Percentiles rank a stretch among this genome's conserved stretches.
These are phyloP conservation scores for Tyria jacobaeae DNA, from an alignment of 2,888 invertebrate genomes.

Conservation along the genomic window DNA sequence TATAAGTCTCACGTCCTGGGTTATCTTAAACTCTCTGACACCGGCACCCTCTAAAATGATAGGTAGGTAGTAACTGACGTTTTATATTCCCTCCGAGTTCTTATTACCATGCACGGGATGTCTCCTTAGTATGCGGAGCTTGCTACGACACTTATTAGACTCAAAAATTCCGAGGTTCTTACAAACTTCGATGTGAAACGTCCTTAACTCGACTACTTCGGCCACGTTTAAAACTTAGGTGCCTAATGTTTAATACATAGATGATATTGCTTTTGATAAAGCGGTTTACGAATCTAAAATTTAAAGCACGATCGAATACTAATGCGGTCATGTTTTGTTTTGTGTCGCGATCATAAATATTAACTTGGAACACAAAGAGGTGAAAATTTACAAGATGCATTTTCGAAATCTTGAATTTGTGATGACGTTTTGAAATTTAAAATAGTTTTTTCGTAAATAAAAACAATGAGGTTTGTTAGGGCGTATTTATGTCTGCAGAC, in stretches of 20 bases:
- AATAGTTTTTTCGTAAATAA: not conserved
- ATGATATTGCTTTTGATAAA: conserved; percentile 85
- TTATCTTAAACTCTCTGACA: conserved; percentile 70
- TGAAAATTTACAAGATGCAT: conserved; percentile 60
- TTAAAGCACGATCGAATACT: conserved; percentile 83
- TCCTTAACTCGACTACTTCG: conserved; percentile 55
- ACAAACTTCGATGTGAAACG: conserved; percentile 72
- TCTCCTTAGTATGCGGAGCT: conserved; percentile 82
- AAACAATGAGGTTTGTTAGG: not conserved
- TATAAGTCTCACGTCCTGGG: conserved; percentile 68
- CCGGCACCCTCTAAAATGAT: conserved; percentile 70
- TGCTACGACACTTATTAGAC: conserved; percentile 82
- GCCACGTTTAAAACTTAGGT: conserved; percentile 79
- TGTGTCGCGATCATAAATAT: conserved; percentile 79
- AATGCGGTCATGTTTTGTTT: conserved; percentile 79
- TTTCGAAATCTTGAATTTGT: conserved; percentile 42
- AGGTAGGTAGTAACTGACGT: conserved; percentile 68
- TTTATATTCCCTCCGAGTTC: conserved; percentile 81
- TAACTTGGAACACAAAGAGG: conserved; percentile 67
- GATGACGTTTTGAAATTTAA: conserved; percentile 19
- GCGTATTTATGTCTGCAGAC: conserved; percentile 5
- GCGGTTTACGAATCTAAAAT: conserved; percentile 85
- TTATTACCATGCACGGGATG: conserved; percentile 79
- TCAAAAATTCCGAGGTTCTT: conserved; percentile 81
- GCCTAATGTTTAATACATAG: conserved; percentile 84